Evolutionary conservation across 2,113 vertebrate species (phyloP).

Genomic region (Harpagus bidentatus): DNA sequence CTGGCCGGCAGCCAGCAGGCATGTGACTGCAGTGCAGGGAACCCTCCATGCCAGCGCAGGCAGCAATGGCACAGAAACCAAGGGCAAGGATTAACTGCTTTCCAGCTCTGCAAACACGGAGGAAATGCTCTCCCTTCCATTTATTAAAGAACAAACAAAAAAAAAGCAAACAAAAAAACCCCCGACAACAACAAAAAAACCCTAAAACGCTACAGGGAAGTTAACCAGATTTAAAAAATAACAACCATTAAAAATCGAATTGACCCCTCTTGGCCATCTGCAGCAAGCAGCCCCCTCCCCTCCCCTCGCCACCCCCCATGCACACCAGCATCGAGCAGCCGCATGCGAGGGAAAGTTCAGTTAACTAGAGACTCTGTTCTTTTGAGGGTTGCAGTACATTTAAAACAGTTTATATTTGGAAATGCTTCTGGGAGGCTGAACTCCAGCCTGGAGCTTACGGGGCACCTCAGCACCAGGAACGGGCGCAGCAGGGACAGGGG

Average conservation of each 20-base stretch:
- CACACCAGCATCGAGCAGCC: background rate
- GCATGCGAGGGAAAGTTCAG: background rate
- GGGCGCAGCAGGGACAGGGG: background rate
- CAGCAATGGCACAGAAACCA: conserved; percentile 50
- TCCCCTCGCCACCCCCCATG: fast-evolving
- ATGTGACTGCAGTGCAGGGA: conserved; percentile 79
- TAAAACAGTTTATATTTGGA: background rate
- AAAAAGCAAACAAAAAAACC: fast-evolving
- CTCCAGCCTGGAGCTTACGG: background rate
- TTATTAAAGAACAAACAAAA: background rate
- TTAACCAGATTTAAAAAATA: background rate
- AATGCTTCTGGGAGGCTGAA: background rate
- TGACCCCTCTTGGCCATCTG: background rate
- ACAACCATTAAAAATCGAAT: background rate
- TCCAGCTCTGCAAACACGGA: background rate
- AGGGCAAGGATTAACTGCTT: conserved; percentile 55
- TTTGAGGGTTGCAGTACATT: background rate
- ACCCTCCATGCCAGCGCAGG: conserved; percentile 57
- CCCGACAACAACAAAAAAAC: fast-evolving
- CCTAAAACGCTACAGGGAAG: background rate
- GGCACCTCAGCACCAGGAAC: background rate
- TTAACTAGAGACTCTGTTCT: background rate
- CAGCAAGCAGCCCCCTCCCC: background rate
- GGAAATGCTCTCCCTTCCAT: background rate
- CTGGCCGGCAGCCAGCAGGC: conserved; percentile 74